Percentiles rank a stretch among this genome's conserved stretches.
Conservation (phyloP, 2,797 vertebrate genomes). For the Florisuga fusca region DNA sequence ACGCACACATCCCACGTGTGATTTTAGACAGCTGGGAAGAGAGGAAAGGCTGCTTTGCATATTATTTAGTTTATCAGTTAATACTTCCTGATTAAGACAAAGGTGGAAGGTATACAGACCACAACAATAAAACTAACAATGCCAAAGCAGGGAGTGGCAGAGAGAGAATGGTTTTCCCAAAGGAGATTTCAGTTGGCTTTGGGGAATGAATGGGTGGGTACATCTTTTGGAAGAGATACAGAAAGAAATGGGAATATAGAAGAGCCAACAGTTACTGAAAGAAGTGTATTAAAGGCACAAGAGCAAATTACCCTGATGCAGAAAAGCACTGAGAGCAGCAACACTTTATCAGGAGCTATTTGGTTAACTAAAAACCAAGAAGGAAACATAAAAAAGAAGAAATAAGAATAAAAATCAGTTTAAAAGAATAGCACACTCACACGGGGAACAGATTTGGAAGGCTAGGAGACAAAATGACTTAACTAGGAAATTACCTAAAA, state of each 20-base stretch:
- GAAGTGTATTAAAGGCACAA: not conserved
- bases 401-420: not conserved
- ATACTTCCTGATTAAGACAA: not conserved
- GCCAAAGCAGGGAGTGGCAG: not conserved
- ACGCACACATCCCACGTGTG: not conserved
- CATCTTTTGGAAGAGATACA: conserved; percentile 19
- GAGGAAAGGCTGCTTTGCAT: not conserved
- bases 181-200: conserved; percentile 14
- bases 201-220: not conserved
- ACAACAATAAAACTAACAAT: not conserved
- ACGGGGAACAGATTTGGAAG: not conserved
- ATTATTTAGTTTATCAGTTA: not conserved
- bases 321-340: not conserved
- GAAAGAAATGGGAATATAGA: conserved; percentile 15
- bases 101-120: not conserved
- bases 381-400: not conserved
- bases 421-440: not conserved
- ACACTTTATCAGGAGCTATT: not conserved
- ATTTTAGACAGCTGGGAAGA: not conserved
- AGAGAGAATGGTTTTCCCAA: not conserved
- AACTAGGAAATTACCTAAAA: not conserved
- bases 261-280: not conserved
- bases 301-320: not conserved
- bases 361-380: not conserved
- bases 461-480: not conserved